Percentiles rank a stretch among this genome's conserved stretches.
Conservation (phyloP, 2,797 vertebrate species). For the Choloepus didactylus region DNA sequence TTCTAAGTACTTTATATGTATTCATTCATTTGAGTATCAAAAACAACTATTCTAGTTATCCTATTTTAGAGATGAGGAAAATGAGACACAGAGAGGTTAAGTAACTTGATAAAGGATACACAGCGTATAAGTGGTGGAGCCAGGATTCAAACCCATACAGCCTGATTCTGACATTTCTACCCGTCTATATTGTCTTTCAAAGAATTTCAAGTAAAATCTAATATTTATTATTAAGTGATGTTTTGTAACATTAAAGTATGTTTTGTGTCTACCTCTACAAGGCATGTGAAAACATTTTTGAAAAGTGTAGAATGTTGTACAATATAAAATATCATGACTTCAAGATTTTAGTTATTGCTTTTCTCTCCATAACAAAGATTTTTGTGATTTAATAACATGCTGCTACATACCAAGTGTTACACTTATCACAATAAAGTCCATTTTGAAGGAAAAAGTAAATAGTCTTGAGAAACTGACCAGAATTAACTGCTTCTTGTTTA, state of each 20-base stretch:
- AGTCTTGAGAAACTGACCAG: constrained; percentile 49
- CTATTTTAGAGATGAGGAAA: constrained; percentile 43
- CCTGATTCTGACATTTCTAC: background rate
- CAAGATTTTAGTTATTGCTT: background rate
- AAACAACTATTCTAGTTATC: background rate
- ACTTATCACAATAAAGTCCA: background rate
- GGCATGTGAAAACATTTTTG: background rate
- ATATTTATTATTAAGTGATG: background rate
- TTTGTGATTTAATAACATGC: background rate
- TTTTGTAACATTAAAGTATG: background rate
- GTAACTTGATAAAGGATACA: background rate
- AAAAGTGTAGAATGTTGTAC: constrained; percentile 19
- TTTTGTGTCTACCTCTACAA: background rate
- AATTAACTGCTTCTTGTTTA: constrained; percentile 21
- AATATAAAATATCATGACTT: background rate
- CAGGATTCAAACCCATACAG: background rate
- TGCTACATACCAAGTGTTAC: background rate
- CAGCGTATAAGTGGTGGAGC: background rate
- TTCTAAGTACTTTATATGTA: background rate
- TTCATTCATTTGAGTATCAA: background rate
- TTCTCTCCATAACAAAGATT: constrained; percentile 10
- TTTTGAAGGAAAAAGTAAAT: constrained; percentile 21
- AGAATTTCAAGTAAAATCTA: constrained; percentile 28
- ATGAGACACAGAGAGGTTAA: background rate
- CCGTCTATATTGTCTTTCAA: background rate